phyloP scores from a whole-genome alignment of 2,113 vertebrate species.

The Mormoops blainvillei region DNA sequence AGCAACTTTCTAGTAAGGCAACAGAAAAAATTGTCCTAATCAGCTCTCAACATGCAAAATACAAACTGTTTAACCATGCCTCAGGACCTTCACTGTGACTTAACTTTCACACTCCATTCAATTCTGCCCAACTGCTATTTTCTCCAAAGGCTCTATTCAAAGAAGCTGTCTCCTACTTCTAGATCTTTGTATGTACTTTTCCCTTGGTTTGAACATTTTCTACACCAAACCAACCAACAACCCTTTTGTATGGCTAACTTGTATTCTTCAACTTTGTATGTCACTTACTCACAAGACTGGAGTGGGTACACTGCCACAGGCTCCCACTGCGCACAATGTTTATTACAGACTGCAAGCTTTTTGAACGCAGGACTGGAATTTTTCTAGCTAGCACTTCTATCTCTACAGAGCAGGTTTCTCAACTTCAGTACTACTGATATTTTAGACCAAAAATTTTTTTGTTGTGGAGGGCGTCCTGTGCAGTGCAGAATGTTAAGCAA shows the following conservation, averaged over 20 bases:
- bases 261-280: background rate
- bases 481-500: background rate
- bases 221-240: background rate
- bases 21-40: background rate
- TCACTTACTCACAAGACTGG: background rate
- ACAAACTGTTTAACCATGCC: background rate
- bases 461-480: too few relatives aligned
- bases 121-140: background rate
- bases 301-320: background rate
- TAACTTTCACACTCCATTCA: background rate
- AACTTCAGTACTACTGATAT: too few relatives aligned
- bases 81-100: background rate
- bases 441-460: too few relatives aligned
- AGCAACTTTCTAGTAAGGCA: background rate
- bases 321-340: background rate
- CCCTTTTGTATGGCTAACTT: background rate
- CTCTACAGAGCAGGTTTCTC: background rate
- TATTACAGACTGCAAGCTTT: background rate
- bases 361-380: background rate
- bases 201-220: background rate
- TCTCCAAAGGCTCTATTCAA: background rate
- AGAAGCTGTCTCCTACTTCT: background rate
- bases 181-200: background rate
- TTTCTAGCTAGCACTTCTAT: background rate
- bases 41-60: background rate